Evolutionary conservation across 2,888 invertebrate species (phyloP), one percentile per base, ranked within the genome.

Genomic region (Ichneumoninae sp.): DNA sequence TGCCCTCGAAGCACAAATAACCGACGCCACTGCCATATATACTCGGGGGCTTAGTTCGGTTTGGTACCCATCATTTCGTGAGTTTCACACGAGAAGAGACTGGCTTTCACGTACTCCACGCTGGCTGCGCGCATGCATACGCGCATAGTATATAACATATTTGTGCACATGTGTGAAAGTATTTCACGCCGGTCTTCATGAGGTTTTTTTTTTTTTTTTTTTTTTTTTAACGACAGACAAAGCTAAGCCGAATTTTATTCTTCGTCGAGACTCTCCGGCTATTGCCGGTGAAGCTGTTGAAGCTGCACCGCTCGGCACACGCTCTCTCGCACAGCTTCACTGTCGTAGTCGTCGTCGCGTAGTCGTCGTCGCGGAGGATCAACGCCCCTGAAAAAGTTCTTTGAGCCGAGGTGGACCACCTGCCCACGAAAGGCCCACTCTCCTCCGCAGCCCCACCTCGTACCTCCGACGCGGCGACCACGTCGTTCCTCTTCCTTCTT

Each of bases 401-500:
- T 92, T 91, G 91, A 91, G 92, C 91, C 89, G 89, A 87, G 90
- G 78, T 84, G 86, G 93, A 91, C 93, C 93, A 93, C 93, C 93
- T 93, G 93, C 93, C 93, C 93, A 89, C 89, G 89, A 88, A 86
- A 88, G 82, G 82, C 81, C 82, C 80, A 87, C 87, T 83, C 85
- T 86, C 87, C 87, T 88, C 85, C 86, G 82, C 87, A 88, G 87
- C 89, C 89, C 89, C 89, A 89, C 89, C 89, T 89, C 89, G 86
- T 87, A 86, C 88, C 66, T 40, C 60, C 74, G 26, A 66, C 76
- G 50, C 26, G 66, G 36, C 66, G 7, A 78, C 54, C 40, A 13
- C 76, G 86, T 87, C 86, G 86, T 86, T 86, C 16, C 86, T 87
- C 85, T 86, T 87, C 87, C 85, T 87, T 85, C 62, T 52, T 52